Conservation (phyloP, 2,797 vertebrate species). For the Artibeus jamaicensis region DNA sequence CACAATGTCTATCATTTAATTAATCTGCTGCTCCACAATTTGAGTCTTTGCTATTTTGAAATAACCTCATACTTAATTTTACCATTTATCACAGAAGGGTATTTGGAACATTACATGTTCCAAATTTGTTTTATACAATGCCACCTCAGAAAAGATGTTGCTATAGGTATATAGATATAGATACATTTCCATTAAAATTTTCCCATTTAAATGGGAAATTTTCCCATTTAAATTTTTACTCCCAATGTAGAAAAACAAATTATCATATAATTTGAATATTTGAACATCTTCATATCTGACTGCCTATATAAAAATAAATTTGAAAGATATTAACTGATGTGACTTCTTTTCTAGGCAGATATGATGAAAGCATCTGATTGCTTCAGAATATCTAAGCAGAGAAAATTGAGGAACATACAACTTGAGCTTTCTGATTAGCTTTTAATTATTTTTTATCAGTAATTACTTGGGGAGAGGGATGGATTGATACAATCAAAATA, state of each 20-base stretch:
- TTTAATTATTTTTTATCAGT: not conserved
- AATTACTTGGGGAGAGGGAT: not conserved
- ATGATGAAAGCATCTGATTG: constrained; percentile 38
- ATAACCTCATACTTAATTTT: not conserved
- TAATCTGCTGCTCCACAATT: constrained; percentile 22
- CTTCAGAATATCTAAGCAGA: constrained; percentile 8
- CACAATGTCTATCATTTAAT: constrained; percentile 11
- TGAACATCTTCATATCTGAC: constrained; percentile 3
- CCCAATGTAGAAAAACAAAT: constrained; percentile 40
- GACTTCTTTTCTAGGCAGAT: constrained; percentile 29
- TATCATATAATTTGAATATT: constrained; percentile 22
- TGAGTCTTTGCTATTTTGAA: constrained; percentile 41
- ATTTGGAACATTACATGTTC: not conserved
- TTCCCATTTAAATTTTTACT: constrained; percentile 46
- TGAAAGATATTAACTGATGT: constrained; percentile 34
- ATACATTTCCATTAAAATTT: constrained; percentile 37
- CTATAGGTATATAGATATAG: not conserved
- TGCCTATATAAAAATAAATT: constrained; percentile 49
- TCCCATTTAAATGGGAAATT: constrained; percentile 44
- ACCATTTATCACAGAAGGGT: not conserved
- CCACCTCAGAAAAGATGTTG: not conserved
- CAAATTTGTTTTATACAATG: constrained; percentile 20
- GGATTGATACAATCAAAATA: not conserved
- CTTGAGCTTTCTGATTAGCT: not conserved
- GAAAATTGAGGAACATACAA: constrained; percentile 24